A percentile compares a stretch with the other conserved stretches of the same genome.
Evolutionary conservation across 2,113 vertebrate species (phyloP).

Genomic region (Tympanuchus pallidicinctus): DNA sequence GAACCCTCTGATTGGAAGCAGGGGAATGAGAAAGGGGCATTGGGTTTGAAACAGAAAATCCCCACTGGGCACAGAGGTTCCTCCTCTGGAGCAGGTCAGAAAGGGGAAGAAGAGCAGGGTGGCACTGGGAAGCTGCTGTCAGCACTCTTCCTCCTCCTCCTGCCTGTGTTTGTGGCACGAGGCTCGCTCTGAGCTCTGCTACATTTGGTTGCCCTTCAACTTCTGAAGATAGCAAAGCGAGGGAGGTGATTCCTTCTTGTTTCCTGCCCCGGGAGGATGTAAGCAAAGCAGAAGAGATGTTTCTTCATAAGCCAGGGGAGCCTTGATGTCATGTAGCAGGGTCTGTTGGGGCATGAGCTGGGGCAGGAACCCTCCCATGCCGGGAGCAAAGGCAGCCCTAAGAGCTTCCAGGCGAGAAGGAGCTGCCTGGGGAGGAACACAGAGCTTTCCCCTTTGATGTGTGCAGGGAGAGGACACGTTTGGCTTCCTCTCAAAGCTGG

Average conservation of each 20-base stretch:
- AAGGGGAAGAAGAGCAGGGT: neutral
- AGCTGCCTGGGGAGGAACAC: neutral
- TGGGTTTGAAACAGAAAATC: neutral
- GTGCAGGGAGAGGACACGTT: neutral
- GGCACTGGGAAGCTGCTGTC: neutral
- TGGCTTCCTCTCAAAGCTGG: constrained; percentile 40
- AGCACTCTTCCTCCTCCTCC: fast-evolving
- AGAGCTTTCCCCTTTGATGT: constrained; percentile 55
- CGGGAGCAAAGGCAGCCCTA: constrained; percentile 13
- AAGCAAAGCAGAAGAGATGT: neutral
- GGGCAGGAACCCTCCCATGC: neutral
- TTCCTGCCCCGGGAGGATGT: neutral
- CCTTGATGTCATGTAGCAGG: neutral
- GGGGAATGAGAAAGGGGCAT: neutral
- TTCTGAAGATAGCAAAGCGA: fast-evolving
- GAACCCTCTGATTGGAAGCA: neutral
- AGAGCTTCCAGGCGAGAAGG: neutral
- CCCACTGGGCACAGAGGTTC: neutral
- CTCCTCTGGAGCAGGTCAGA: neutral
- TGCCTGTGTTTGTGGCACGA: fast-evolving
- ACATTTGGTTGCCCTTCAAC: neutral
- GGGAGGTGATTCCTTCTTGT: neutral
- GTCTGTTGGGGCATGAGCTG: neutral
- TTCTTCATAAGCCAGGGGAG: neutral
- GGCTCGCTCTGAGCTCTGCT: neutral